Base-by-base conservation (phyloP, 2,888 invertebrate species). In the Clepsis dumicolana region DNA sequence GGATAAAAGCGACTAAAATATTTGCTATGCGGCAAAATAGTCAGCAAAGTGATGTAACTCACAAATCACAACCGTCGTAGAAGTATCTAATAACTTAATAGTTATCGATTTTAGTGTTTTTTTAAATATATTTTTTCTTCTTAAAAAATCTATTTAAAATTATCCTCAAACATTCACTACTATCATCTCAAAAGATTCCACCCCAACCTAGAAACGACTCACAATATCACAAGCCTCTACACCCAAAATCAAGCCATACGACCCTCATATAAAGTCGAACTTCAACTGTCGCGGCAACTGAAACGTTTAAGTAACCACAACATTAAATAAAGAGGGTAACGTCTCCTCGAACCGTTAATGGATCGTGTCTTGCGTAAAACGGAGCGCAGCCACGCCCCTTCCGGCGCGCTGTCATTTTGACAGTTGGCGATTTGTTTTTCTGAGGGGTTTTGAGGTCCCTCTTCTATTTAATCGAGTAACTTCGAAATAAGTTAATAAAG, bases 371-470 rank as follows among this genome's bases (percentile, higher is more conserved):
- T 74, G 81, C 79, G 86, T 81, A 82, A 86, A 88, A 86, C 83
- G 88, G 85, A 90, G 87, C 88, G 86, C 83, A 84, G 79, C 86
- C 90, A 88, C 90, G 89, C 90, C 90, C 85, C 85, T 89, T 91
- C 90, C 90, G 89, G 80, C 75, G 82, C 67, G 73, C 80, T 72
- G 74, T 73, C 77, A 72, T 72, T 72, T 74, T 83, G 85, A 87
- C 82, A 85, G 83, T 85, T 85, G 84, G 85, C 84, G 86, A 86
- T 82, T 82, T 76, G 32, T 53, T 68, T 63, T 59, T 63, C 25
- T n/a, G 21, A 7, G 16, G 16, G 18, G 18, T 44, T 44, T 18
- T 18, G 44, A 18, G 7, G 7, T 44, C n/a, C n/a, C n/a, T n/a
- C n/a, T n/a, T n/a, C n/a, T n/a, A n/a, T n/a, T 2, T n/a, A 4